These are phyloP conservation scores for Metopia argyrocephala DNA, from an alignment of 2,888 invertebrate genomes.

Conservation along the genomic window DNA sequence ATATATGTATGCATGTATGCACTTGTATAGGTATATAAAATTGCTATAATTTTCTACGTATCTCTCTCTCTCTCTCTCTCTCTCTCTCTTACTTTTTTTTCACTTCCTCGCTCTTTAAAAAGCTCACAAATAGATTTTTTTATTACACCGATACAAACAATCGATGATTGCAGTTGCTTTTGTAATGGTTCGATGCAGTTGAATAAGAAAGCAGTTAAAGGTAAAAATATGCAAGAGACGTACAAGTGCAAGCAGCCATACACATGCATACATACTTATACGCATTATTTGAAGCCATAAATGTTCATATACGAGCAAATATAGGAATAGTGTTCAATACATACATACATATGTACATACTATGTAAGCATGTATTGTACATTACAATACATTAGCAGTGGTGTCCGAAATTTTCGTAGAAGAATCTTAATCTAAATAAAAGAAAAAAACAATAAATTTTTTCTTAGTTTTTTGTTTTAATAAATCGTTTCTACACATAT, in stretches of 20 bases:
- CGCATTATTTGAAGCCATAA: neutral
- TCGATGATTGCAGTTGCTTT: slow-evolving; percentile 59
- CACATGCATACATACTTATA: neutral
- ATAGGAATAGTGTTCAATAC: too few relatives aligned
- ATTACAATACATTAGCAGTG: too few relatives aligned
- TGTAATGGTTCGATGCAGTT: slow-evolving; percentile 58
- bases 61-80: too few relatives aligned
- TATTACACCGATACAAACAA: slow-evolving; percentile 18
- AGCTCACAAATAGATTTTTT: neutral
- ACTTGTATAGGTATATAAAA: neutral
- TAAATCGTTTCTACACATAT: too few relatives aligned
- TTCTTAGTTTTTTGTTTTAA: too few relatives aligned
- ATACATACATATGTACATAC: neutral
- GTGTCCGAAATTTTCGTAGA: too few relatives aligned
- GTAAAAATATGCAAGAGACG: slow-evolving; percentile 39
- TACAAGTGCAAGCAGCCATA: neutral
- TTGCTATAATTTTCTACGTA: neutral
- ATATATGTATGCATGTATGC: neutral
- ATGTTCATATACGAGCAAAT: neutral
- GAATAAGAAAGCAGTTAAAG: slow-evolving; percentile 57
- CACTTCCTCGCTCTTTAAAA: too few relatives aligned
- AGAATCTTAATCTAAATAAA: too few relatives aligned
- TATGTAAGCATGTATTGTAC: too few relatives aligned
- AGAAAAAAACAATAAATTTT: too few relatives aligned
- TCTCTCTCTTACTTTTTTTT: too few relatives aligned